phyloP scores from a whole-genome alignment of 2,113 vertebrate species.

The Rhizomys pruinosus region DNA sequence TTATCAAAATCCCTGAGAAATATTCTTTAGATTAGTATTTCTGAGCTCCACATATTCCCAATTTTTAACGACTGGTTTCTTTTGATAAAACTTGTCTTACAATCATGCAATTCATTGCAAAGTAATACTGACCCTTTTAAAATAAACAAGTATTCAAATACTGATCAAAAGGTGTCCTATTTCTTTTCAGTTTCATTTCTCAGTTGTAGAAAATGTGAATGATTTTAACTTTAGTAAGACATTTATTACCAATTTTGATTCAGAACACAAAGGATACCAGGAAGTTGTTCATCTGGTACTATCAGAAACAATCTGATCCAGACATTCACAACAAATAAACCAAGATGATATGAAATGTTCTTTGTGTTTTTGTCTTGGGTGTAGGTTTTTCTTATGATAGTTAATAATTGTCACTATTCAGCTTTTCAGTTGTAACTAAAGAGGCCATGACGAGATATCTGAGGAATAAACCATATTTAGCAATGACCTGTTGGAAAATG shows the following conservation, averaged over 20 bases:
- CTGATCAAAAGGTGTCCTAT: background rate
- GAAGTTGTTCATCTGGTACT: background rate
- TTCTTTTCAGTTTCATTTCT: constrained; percentile 17
- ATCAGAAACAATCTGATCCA: constrained; percentile 17
- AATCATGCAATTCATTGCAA: background rate
- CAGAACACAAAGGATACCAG: constrained; percentile 9
- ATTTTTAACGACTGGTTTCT: background rate
- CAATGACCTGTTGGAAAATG: constrained; percentile 43
- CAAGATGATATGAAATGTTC: background rate
- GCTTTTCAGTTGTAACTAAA: constrained; percentile 19
- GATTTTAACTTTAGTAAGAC: background rate
- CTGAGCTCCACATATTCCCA: background rate
- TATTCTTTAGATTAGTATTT: background rate
- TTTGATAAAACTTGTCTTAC: background rate
- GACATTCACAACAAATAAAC: constrained; percentile 6
- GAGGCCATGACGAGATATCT: constrained; percentile 12
- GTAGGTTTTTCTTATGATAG: background rate
- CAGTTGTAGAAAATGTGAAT: background rate
- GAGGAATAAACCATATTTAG: background rate
- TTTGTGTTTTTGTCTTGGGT: background rate
- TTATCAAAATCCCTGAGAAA: background rate
- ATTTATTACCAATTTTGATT: constrained; percentile 15
- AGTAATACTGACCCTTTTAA: background rate
- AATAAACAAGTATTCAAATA: background rate
- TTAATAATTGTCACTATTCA: constrained; percentile 8